A percentile compares a stretch with the other conserved stretches of the same genome.
Conservation (phyloP, 37 sponge, comb jelly and placozoan genomes). For the Dysidea cf. avara region DNA sequence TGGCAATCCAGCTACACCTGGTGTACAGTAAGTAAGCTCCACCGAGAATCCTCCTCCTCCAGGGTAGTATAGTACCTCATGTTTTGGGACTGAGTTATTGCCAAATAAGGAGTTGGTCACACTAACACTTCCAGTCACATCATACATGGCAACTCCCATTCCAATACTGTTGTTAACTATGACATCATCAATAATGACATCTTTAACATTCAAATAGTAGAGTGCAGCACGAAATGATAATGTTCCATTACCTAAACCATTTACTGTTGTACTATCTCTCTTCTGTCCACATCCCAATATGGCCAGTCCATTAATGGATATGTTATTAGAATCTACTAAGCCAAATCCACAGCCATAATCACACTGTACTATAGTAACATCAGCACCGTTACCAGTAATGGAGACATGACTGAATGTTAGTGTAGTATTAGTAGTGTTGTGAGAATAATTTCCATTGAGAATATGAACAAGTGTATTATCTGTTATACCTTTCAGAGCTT, state of each 20-base stretch:
- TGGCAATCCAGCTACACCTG: too few species aligned
- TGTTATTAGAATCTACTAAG: neutral
- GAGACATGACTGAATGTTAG: neutral
- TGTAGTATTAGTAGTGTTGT: neutral
- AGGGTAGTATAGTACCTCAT: neutral
- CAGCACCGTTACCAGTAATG: neutral
- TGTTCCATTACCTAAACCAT: neutral
- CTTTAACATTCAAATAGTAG: neutral
- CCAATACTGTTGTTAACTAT: slow-evolving; percentile 2
- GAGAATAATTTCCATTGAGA: slow-evolving; percentile 2
- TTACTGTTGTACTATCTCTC: neutral
- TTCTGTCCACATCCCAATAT: neutral
- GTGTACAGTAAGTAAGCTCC: too few species aligned
- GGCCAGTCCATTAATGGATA: neutral
- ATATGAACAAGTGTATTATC: neutral
- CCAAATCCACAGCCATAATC: neutral
- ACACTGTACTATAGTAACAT: neutral
- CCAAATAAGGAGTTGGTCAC: neutral
- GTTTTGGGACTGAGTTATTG: too few species aligned
- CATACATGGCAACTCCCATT: slow-evolving; percentile 18
- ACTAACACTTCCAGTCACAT: slow-evolving; percentile 2
- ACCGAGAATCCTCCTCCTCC: too few species aligned
- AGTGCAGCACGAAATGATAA: neutral
- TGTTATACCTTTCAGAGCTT: slow-evolving; percentile 6
- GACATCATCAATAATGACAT: neutral